A percentile compares a stretch with the other conserved stretches of the same genome.
These are phyloP conservation scores for Sphaeridia pumilis DNA, from an alignment of 2,888 invertebrate species.

Conservation along the genomic window DNA sequence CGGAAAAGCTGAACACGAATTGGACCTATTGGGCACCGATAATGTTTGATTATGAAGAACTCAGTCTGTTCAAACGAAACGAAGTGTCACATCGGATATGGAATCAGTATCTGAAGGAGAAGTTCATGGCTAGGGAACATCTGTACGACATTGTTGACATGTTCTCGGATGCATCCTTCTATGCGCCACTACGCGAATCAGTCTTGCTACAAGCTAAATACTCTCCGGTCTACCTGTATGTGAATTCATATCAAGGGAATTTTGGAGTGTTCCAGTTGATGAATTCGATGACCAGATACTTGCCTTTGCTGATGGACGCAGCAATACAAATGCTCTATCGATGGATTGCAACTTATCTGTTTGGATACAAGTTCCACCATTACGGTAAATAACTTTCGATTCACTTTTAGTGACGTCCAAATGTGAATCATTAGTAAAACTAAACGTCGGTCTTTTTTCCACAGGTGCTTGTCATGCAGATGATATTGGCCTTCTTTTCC, in stretches of 20 bases:
- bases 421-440: neutral
- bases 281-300: conserved; percentile 20
- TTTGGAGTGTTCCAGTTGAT: conserved; percentile 28
- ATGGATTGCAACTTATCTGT: conserved; percentile 9
- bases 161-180: conserved; percentile 29
- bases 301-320: conserved; percentile 14
- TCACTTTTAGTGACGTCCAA: neutral
- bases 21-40: conserved; percentile 20
- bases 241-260: conserved; percentile 26
- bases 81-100: conserved; percentile 20
- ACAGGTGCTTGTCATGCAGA: conserved; percentile 17
- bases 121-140: conserved; percentile 13
- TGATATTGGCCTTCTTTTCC: conserved; percentile 25
- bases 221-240: conserved; percentile 25
- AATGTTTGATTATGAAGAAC: conserved; percentile 18
- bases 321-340: conserved; percentile 7
- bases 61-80: conserved; percentile 4
- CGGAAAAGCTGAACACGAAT: conserved; percentile 11
- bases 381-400: conserved; percentile 16
- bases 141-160: conserved; percentile 23
- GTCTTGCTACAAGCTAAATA: conserved; percentile 23
- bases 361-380: conserved; percentile 18
- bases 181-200: conserved; percentile 23
- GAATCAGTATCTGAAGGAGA: conserved; percentile 20
- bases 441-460: conserved; percentile 1